These are phyloP conservation scores for Lordiphosa mommai DNA, from an alignment of 1,140 invertebrate genomes.

Conservation along the genomic window DNA sequence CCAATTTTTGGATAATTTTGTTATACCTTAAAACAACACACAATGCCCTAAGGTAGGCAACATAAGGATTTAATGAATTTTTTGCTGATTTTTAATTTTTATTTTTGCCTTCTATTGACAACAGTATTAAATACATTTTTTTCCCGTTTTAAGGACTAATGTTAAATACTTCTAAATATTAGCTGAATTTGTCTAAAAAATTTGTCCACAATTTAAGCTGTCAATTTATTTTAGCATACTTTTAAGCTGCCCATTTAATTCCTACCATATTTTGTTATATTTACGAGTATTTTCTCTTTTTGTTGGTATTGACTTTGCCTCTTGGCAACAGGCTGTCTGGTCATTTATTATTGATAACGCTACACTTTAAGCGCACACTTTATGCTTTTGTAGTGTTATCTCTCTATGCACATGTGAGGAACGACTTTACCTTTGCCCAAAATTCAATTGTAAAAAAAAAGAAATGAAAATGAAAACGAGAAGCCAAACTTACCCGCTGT, in stretches of 20 bases:
- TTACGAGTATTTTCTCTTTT: constrained; percentile 1
- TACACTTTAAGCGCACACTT: constrained; percentile 63
- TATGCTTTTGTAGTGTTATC: constrained; percentile 60
- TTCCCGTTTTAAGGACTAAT: too few species aligned
- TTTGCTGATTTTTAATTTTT: too few species aligned
- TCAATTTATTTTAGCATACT: constrained; percentile 9
- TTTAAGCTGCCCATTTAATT: constrained; percentile 3
- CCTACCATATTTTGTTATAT: background rate
- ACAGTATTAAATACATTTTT: too few species aligned
- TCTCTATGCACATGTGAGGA: constrained; percentile 24
- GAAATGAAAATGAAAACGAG: constrained; percentile 2
- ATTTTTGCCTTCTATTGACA: too few species aligned
- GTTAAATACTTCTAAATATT: too few species aligned
- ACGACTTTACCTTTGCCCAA: constrained; percentile 11
- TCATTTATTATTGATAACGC: constrained; percentile 62
- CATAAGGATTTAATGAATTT: too few species aligned
- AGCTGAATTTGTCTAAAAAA: too few species aligned
- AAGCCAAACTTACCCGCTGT: constrained; percentile 28
- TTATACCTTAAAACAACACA: too few species aligned
- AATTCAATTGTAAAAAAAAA: constrained; percentile 66
- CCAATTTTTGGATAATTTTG: too few species aligned
- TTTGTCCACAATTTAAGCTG: constrained; percentile 16
- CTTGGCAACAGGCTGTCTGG: constrained; percentile 11
- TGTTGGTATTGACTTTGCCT: constrained; percentile 8
- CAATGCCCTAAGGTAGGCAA: too few species aligned